phyloP scores from a whole-genome alignment of 2,888 invertebrate species.

The Temnothorax ravouxi region DNA sequence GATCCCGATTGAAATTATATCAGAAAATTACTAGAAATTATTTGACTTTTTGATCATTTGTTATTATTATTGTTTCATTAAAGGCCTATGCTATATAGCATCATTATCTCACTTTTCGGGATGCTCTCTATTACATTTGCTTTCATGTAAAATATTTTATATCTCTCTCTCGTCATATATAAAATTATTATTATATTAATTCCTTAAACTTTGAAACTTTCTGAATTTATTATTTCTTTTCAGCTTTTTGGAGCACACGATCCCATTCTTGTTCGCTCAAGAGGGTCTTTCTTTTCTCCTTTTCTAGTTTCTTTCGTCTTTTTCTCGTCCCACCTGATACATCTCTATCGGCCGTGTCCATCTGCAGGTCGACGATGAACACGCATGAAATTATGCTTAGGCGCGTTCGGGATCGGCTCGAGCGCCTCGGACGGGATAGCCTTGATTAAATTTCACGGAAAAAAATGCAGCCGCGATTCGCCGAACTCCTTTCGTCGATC shows the following conservation, averaged over 20 bases:
- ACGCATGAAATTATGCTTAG: constrained; percentile 68
- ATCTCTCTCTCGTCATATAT: too few relatives aligned
- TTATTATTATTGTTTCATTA: too few relatives aligned
- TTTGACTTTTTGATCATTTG: background rate
- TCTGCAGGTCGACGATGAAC: constrained; percentile 59
- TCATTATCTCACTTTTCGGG: too few relatives aligned
- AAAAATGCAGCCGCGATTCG: constrained; percentile 56
- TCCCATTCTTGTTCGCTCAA: background rate
- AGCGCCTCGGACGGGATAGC: constrained; percentile 40
- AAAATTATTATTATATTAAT: constrained; percentile 13
- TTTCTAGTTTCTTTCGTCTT: constrained; percentile 23
- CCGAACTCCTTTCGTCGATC: constrained; percentile 45
- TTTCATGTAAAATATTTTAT: background rate
- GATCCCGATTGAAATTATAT: background rate
- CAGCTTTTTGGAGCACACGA: background rate
- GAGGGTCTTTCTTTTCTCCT: background rate
- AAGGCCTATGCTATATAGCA: too few relatives aligned
- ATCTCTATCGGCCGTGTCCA: constrained; percentile 70
- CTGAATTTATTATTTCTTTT: background rate
- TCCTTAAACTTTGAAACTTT: background rate
- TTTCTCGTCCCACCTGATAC: constrained; percentile 73
- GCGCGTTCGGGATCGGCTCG: constrained; percentile 37
- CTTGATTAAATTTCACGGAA: constrained; percentile 59
- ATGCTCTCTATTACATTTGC: background rate
- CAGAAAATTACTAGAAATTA: background rate